Conservation (phyloP, 2,113 vertebrate genomes). For the Trematocara unimaculatum region DNA sequence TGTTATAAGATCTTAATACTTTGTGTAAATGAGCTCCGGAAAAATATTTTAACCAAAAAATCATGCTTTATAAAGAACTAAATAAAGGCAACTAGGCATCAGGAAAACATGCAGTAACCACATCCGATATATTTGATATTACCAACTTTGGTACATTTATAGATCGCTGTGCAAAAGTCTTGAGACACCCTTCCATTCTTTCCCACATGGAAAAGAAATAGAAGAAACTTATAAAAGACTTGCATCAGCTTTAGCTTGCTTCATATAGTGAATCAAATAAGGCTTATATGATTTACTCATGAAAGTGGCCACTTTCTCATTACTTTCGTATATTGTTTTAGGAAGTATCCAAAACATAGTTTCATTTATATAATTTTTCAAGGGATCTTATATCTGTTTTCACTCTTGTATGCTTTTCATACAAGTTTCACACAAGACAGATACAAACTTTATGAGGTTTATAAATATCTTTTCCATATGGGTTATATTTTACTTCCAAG, state of each 20-base stretch:
- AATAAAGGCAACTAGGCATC: background rate
- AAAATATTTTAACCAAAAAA: background rate
- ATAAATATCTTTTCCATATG: background rate
- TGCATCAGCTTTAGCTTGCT: background rate
- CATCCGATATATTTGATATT: background rate
- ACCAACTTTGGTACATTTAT: background rate
- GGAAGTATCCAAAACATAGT: background rate
- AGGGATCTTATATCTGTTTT: background rate
- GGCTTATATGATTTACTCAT: background rate
- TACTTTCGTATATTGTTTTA: background rate
- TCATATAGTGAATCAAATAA: background rate
- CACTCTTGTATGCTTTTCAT: background rate
- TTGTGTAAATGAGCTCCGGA: background rate
- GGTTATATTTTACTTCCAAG: background rate
- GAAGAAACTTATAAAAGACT: background rate
- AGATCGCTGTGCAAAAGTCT: background rate
- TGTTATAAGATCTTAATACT: background rate
- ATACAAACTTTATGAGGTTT: background rate
- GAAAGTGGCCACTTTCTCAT: background rate
- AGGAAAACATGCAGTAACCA: background rate
- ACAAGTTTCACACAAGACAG: background rate
- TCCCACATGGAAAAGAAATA: background rate
- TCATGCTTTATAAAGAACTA: background rate
- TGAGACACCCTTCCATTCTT: background rate
- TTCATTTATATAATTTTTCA: background rate